Evolutionary conservation across 2,797 vertebrate species (phyloP).

Genomic region (Myotis vivesi): DNA sequence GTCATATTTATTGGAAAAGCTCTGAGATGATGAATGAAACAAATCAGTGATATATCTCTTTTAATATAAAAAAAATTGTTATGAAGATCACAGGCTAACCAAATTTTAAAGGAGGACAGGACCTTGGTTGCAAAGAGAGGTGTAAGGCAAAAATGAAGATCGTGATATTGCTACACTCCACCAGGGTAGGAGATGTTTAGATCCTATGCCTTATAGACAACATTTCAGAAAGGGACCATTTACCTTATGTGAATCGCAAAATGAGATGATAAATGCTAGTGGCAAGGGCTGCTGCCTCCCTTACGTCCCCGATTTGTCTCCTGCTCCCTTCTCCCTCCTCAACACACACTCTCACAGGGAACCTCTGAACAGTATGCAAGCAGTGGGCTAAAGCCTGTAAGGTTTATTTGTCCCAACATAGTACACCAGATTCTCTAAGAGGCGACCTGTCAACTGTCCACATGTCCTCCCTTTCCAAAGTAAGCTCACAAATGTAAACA

Average conservation of each 20-base stretch:
- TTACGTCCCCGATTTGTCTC: not conserved
- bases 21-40: not conserved
- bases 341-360: not conserved
- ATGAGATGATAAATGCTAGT: too few species aligned
- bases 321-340: not conserved
- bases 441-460: not conserved
- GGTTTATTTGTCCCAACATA: not conserved
- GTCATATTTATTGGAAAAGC: not conserved
- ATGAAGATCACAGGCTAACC: not conserved
- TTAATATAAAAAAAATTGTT: not conserved
- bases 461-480: not conserved
- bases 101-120: not conserved
- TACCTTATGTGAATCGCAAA: not conserved
- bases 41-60: not conserved
- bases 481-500: not conserved
- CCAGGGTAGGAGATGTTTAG: not conserved
- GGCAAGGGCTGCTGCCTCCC: not conserved
- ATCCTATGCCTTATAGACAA: not conserved
- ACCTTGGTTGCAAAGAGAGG: not conserved
- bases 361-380: not conserved
- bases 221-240: not conserved
- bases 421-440: not conserved
- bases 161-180: not conserved
- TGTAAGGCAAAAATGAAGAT: not conserved
- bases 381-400: not conserved